Conservation (phyloP, 2,797 vertebrate genomes). For the Gymnopithys bicolor region DNA sequence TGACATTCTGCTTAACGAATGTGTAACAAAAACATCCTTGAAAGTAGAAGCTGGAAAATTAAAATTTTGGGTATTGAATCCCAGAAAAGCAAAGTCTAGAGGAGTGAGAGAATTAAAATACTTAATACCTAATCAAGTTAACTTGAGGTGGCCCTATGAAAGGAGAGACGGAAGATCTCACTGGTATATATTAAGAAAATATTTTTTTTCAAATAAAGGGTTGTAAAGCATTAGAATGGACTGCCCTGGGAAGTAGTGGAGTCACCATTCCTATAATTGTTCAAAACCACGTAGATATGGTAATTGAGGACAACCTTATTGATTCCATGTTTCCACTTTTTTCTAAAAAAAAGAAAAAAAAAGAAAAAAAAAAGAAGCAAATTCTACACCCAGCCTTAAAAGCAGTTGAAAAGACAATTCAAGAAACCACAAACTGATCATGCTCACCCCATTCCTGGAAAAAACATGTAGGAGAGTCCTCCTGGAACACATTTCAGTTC, state of each 20-base stretch:
- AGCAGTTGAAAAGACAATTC: not conserved
- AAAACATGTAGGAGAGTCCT: not conserved
- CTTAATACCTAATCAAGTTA: not conserved
- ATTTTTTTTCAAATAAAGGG: accelerated
- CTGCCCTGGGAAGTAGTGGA: not conserved
- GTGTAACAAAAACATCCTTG: not conserved
- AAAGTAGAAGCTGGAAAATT: not conserved
- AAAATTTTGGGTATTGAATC: not conserved
- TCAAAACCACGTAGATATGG: not conserved
- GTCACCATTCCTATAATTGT: not conserved
- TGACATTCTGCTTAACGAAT: not conserved
- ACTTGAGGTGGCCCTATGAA: not conserved
- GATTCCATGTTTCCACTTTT: too few species aligned
- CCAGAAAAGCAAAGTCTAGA: not conserved
- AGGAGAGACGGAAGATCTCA: not conserved
- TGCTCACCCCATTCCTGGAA: not conserved
- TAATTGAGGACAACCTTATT: not conserved
- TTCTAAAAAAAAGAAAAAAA: not conserved
- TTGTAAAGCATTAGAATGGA: not conserved
- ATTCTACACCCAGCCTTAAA: not conserved
- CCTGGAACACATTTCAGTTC: not conserved
- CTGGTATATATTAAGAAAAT: not conserved
- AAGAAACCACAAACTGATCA: not conserved
- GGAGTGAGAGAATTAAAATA: not conserved
- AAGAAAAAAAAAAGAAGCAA: not conserved